Base-by-base conservation (phyloP, 2,888 invertebrate genomes). In the Drosophila conformis region DNA sequence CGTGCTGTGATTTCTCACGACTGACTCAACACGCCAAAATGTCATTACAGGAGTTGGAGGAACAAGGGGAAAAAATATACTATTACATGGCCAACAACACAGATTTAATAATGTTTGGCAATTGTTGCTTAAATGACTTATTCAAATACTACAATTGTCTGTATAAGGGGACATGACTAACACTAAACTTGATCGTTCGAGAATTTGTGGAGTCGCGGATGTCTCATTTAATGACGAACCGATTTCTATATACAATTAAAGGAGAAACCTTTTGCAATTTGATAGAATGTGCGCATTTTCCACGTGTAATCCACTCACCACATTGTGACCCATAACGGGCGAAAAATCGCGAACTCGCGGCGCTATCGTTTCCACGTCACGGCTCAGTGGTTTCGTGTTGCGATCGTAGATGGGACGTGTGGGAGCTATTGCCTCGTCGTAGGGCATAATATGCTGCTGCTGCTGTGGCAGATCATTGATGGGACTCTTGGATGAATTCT, bases 341-440 rank as follows among this genome's bases (percentile, higher is more conserved):
- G 95, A 94, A 90, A 95, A 95, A 92, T 95, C 95, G 21, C 95
- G 86, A 68, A 93, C 93, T 46, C 86, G 84, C 66, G 77, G 74
- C 38, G 54, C 58, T 49, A 91, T 91, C 60, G 46, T 94, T 93
- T 76, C 87, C 87, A 54, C 58, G 33, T 92, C 86, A 13, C 29
- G 53, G 46, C 58, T 56, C 25, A 59, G 69, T 0, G 96, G 96
- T 88, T 96, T 96, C 10, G 94, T 94, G 73, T 94, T 94, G 69
- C 96, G 94, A 93, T 96, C 95, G 92, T 95, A 94, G 35, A 92
- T 89, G 0, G 96, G 95, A 15, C 83, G 31, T 69, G 76, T 5
- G 29, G 69, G 71, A 70, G 59, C 40, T 21, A 40, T 8, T 4
- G 29, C 0, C 15, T 57, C 68, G 0, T 83, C 70, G 33, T 25